Base-by-base conservation (phyloP, 30 jellyfish, hydroid and myxozoan genomes). In the Cassiopea andromeda region DNA sequence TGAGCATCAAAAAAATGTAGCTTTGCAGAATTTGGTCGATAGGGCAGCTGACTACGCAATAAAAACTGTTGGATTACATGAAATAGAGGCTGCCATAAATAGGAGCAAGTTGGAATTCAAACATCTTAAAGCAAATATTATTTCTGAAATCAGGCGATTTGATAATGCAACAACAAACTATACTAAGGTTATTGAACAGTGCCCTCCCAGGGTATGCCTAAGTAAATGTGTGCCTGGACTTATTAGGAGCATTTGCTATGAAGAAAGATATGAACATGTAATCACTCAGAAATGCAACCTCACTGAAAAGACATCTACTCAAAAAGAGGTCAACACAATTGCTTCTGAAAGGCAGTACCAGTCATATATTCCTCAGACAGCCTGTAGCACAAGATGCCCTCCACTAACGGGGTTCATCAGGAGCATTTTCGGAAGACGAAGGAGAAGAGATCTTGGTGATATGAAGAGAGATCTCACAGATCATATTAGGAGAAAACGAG, bases 391-490 rank as follows among this genome's bases (percentile, higher is more conserved):
- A 50, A 78, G 73, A 50, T 91, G 97, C 68, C 97, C 97, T 2
- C 97, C 97, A 14, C 73, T 91, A 45, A 91, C 97, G 27, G 94
- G 94, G 13, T 91, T 91, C 49, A 75, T 91, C 70, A 91, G 58
- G 78, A 83, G 59, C 44, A 27, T 91, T 5, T 91, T 91, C 57
- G 97, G 97, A n/a, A 88, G 70, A 69, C 88, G 95, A 18, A 83
- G 64, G 27, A 27, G 80, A n/a, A 27, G 89, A 1, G 89, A 80
- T 43, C 46, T 80, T 0, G 1, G 66, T 43, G 1, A 58, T n/a
- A 38, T 0, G 38, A 0, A 27, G 38, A 27, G 38, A 27, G 38
- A 27, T 0, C 38, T 27, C 0, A 27, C 38, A 27, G 38, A 27
- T 0, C 38, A 27, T 27, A 27, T 80, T 19, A 60, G 93, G 57